Percentiles rank a stretch among this genome's conserved stretches.
phyloP scores from a whole-genome alignment of 2,888 invertebrate species.

The Pelosia muscerda region DNA sequence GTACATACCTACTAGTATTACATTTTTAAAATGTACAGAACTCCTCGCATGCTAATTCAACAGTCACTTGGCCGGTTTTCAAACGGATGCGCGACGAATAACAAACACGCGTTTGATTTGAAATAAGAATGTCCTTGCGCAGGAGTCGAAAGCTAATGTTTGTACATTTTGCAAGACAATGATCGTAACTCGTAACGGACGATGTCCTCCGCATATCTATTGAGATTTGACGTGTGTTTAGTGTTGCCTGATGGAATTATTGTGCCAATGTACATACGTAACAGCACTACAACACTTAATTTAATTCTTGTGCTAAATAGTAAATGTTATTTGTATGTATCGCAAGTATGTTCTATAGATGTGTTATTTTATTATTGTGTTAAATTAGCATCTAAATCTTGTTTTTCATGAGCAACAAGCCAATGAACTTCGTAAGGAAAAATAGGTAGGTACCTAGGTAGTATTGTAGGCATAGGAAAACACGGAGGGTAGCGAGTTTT shows the following conservation, averaged over 20 bases:
- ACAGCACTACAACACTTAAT: constrained; percentile 38
- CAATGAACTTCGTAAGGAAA: constrained; percentile 12
- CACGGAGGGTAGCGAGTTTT: not conserved
- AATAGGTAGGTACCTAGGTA: not conserved
- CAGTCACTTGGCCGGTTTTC: constrained; percentile 32
- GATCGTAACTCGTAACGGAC: constrained; percentile 69
- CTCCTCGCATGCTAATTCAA: not conserved
- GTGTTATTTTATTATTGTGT: constrained; percentile 19
- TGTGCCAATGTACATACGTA: constrained; percentile 52
- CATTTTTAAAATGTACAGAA: not conserved
- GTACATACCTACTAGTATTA: not conserved
- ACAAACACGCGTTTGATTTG: constrained; percentile 51
- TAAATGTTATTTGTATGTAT: constrained; percentile 29
- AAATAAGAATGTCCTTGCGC: constrained; percentile 75
- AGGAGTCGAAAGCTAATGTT: constrained; percentile 61
- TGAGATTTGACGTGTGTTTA: constrained; percentile 49
- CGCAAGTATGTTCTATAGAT: constrained; percentile 31
- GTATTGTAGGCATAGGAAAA: not conserved
- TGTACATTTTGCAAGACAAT: constrained; percentile 74
- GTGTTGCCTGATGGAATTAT: constrained; percentile 40
- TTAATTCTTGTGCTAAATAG: constrained; percentile 38
- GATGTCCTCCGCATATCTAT: constrained; percentile 71
- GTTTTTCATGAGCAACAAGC: not conserved
- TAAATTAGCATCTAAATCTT: not conserved
- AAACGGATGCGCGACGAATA: constrained; percentile 59